Evolutionary conservation across 2,113 vertebrate species (phyloP).

Genomic region (Prietella phreatophila): DNA sequence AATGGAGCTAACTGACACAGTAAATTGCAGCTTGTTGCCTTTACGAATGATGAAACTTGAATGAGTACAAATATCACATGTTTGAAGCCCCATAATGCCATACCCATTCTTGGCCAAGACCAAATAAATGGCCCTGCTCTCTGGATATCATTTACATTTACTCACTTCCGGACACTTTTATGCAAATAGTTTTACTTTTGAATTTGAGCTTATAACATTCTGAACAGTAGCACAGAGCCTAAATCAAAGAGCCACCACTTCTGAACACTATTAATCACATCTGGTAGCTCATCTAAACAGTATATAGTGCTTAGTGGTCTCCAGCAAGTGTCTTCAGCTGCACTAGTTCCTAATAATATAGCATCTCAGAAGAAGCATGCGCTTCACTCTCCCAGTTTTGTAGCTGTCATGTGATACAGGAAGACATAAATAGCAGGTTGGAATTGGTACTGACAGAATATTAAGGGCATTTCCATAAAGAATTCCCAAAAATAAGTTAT

Average conservation of each 20-base stretch:
- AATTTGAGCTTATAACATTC: background rate
- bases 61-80: background rate
- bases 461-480: background rate
- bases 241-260: background rate
- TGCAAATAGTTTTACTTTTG: background rate
- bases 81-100: background rate
- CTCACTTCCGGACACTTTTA: background rate
- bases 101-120: background rate
- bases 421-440: background rate
- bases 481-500: background rate
- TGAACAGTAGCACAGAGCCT: background rate
- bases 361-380: background rate
- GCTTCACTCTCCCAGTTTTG: background rate
- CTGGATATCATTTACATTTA: background rate
- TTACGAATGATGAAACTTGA: background rate
- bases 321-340: background rate
- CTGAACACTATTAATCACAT: background rate
- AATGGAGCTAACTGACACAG: background rate
- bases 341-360: background rate
- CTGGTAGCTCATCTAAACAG: background rate
- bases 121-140: background rate
- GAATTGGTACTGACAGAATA: background rate
- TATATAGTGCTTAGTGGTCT: background rate
- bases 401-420: background rate
- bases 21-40: background rate